Evolutionary conservation across 2,113 vertebrate species (phyloP).

Genomic region (Lasiurus borealis): DNA sequence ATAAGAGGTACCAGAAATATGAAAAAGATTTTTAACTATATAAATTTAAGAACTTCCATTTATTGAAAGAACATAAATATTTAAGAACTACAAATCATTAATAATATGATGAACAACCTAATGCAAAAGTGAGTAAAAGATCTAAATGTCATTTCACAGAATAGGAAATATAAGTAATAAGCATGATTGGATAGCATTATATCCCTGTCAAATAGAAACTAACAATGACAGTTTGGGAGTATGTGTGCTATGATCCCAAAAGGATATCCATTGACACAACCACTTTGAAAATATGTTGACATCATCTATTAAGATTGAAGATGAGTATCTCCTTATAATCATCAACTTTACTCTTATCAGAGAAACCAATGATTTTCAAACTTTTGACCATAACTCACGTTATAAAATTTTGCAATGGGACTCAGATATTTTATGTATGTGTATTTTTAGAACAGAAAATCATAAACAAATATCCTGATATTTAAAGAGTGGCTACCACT

Average conservation of each 20-base stretch:
- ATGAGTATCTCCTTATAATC: not conserved
- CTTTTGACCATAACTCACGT: not conserved
- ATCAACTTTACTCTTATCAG: not conserved
- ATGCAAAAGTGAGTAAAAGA: not conserved
- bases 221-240: not conserved
- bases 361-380: not conserved
- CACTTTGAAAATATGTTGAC: not conserved
- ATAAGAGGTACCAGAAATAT: not conserved
- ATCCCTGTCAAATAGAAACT: not conserved
- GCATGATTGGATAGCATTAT: not conserved
- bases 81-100: not conserved
- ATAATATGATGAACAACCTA: not conserved
- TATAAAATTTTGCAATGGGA: not conserved
- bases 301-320: not conserved
- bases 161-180: not conserved
- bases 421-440: not conserved
- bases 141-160: not conserved
- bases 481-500: not conserved
- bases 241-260: not conserved
- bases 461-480: not conserved
- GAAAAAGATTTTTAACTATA: not conserved
- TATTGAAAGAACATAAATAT: not conserved
- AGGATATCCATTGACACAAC: too few species aligned
- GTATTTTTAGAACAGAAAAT: slow-evolving; percentile 19
- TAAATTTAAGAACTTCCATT: not conserved